Evolutionary conservation across 2,113 vertebrate species (phyloP).

Genomic region (Emydocephalus ijimae): DNA sequence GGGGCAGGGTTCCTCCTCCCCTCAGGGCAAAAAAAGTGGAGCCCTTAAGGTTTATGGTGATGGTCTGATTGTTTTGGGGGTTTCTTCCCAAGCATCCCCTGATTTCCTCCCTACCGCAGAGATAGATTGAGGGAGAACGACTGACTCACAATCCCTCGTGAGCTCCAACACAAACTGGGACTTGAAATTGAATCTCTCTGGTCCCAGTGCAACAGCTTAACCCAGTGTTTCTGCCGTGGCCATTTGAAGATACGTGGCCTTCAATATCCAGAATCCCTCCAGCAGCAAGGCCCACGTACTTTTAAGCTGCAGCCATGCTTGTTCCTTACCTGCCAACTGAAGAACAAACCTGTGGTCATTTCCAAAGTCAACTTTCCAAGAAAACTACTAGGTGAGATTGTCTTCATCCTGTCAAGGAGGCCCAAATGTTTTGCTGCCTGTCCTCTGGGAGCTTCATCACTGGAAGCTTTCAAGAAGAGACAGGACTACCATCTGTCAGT

Average conservation of each 20-base stretch:
- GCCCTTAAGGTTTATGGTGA: not conserved
- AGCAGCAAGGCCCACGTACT: no score
- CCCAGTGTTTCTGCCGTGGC: not conserved
- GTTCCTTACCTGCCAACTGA: not conserved
- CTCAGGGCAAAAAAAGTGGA: not conserved
- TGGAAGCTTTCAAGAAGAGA: no score
- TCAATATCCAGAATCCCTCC: no score
- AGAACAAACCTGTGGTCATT: not conserved
- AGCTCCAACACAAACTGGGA: not conserved
- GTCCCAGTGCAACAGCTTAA: not conserved
- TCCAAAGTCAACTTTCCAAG: not conserved
- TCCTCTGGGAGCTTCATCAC: not conserved
- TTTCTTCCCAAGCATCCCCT: not conserved
- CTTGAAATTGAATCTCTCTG: not conserved
- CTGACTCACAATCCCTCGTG: not conserved
- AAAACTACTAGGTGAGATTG: not conserved
- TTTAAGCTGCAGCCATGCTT: not conserved
- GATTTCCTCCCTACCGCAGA: not conserved
- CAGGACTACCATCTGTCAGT: no score
- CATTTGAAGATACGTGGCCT: no score
- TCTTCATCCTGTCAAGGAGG: not conserved
- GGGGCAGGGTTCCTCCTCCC: no score
- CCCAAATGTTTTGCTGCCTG: not conserved
- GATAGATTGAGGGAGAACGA: not conserved
- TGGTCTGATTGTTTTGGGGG: not conserved